These are phyloP conservation scores for Drosophila quasianomalipes DNA, from an alignment of 2,888 invertebrate species.

Conservation along the genomic window DNA sequence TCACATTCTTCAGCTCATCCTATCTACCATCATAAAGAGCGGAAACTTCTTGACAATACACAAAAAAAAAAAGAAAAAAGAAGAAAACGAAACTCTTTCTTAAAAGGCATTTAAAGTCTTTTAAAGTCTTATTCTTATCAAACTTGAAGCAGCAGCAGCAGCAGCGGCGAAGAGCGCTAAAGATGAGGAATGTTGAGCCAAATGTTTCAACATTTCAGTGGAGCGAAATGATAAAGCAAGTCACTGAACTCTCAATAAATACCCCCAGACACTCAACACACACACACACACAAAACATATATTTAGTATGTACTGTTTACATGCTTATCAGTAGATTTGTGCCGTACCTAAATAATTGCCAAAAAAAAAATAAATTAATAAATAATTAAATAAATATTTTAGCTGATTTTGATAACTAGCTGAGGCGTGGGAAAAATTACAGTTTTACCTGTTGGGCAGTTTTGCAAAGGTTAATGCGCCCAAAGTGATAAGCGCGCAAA, in stretches of 20 bases:
- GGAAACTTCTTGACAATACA: slow-evolving; percentile 11
- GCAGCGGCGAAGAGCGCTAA: slow-evolving; percentile 16
- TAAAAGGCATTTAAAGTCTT: slow-evolving; percentile 1
- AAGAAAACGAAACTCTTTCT: not conserved
- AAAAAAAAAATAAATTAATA: slow-evolving; percentile 25
- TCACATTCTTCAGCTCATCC: slow-evolving; percentile 8
- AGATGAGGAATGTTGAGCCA: slow-evolving; percentile 54
- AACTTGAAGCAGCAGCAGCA: slow-evolving; percentile 13
- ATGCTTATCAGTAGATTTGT: slow-evolving; percentile 57
- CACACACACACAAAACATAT: not conserved
- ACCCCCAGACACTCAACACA: not conserved
- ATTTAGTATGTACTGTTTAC: slow-evolving; percentile 13
- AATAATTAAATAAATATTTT: slow-evolving; percentile 1
- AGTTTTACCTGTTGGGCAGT: slow-evolving; percentile 9
- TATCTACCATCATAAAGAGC: slow-evolving; percentile 24
- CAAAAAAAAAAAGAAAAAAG: not conserved
- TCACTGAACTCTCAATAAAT: slow-evolving; percentile 36
- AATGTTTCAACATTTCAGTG: slow-evolving; percentile 54
- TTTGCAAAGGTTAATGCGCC: slow-evolving; percentile 21
- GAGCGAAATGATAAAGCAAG: slow-evolving; percentile 62
- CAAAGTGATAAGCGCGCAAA: slow-evolving; percentile 40
- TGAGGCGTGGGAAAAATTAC: slow-evolving; percentile 55
- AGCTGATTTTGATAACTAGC: slow-evolving; percentile 46
- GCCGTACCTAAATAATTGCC: slow-evolving; percentile 52
- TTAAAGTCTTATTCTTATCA: slow-evolving; percentile 36